Evolutionary conservation across 2,113 vertebrate genomes (phyloP).

Genomic region (Chloroceryle aenea): DNA sequence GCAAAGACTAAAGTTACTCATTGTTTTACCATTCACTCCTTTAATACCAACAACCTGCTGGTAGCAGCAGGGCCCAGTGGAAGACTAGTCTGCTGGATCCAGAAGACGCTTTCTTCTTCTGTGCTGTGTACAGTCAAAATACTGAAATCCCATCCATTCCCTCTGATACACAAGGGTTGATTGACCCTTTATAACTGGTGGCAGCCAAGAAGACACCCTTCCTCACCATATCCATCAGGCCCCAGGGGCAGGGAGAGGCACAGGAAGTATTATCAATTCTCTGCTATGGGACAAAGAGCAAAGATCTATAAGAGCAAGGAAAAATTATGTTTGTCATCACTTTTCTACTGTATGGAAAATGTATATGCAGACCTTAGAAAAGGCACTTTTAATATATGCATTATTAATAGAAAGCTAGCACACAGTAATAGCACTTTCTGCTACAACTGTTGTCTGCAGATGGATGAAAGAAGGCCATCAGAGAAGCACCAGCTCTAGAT

Average conservation of each 20-base stretch:
- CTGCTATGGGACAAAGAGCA: neutral
- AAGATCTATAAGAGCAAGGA: neutral
- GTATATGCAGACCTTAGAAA: neutral
- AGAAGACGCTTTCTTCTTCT: neutral
- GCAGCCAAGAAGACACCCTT: neutral
- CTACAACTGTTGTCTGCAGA: neutral
- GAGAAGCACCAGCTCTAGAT: neutral
- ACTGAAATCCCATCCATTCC: neutral
- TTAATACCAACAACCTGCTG: neutral
- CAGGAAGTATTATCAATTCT: neutral
- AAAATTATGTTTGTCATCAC: neutral
- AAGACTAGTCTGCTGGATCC: neutral
- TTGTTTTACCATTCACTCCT: neutral
- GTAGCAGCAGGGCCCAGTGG: neutral
- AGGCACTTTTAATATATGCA: constrained; percentile 22
- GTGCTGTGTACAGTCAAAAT: neutral
- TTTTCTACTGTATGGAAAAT: neutral
- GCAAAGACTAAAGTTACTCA: neutral
- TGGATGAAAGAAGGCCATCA: neutral
- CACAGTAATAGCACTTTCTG: constrained; percentile 8
- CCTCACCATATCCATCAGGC: neutral
- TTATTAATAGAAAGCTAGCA: constrained; percentile 43
- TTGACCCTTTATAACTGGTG: neutral
- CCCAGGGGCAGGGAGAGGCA: neutral
- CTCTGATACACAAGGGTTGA: neutral